Evolutionary conservation across 2,797 vertebrate species (phyloP), one percentile per base, ranked within the genome.

Genomic region (Streptopelia turtur): DNA sequence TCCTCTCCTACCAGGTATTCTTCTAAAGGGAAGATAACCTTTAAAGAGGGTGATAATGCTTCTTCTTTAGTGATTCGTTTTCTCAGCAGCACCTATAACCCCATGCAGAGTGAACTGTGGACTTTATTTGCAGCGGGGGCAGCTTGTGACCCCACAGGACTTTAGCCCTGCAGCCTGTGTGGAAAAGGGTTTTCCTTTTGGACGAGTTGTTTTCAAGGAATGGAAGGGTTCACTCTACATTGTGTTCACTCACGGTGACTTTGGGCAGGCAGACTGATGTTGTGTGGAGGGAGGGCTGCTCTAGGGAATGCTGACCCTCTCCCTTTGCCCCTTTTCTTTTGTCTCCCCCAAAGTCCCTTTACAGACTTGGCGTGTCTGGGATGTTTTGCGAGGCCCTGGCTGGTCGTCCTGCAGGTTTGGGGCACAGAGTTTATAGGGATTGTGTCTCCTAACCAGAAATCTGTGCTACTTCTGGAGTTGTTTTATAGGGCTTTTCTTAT

Each of bases 111-210:
- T 12, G 27, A 68, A 5, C 39, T 23, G 12, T 28, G 31, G 24
- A 9, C 27, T 80, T 70, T 5, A 22, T 61, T 91, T 43, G 4
- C 39, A 5, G 0, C 1, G 0, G 45, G 28, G 45, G 16, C 64
- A 57, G 31, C 6, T 57, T 31, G 17, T 37, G 10, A 11, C 23
- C 27, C 22, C 17, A 0, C 47, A 31, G 71, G 53, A 10, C 23
- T 11, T 13, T 1, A 35, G 33, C 50, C 35, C 41, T 20, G 3
- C 3, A 13, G 22, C 41, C 13, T 25, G 14, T 17, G 8, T 25
- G 9, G 43, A 43, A 30, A 52, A 43, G 27, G 13, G 13, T 5
- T 79, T 91, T 72, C 22, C 41, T 72, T 81, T 65, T 61, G 14
- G 13, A 45, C 33, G 5, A 71, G 14, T 57, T 64, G 10, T 18